Evolutionary conservation across 2,888 invertebrate genomes (phyloP).

Genomic region (Pristionchus arcanus): DNA sequence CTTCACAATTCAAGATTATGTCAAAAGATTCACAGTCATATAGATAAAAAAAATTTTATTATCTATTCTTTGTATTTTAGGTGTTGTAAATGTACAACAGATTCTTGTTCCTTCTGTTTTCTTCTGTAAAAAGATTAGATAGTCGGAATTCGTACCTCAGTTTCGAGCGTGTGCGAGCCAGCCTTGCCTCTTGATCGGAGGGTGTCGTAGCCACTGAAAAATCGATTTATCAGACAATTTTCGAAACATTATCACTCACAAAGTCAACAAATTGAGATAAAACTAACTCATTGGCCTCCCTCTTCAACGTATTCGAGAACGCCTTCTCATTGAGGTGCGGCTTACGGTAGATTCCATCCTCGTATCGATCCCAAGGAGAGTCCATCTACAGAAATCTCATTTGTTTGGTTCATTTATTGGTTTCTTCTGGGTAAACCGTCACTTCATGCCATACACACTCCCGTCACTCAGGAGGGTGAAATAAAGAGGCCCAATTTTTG

Average conservation of each 20-base stretch:
- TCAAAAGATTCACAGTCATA: too few species aligned
- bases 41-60: too few species aligned
- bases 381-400: slow-evolving; percentile 57
- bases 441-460: too few species aligned
- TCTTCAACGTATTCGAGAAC: slow-evolving; percentile 67
- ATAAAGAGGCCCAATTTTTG: too few species aligned
- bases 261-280: background rate
- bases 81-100: too few species aligned
- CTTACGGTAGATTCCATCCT: slow-evolving; percentile 76
- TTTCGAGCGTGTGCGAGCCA: slow-evolving; percentile 63
- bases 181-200: slow-evolving; percentile 44
- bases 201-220: slow-evolving; percentile 43
- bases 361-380: slow-evolving; percentile 71
- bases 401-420: too few species aligned
- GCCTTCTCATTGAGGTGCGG: slow-evolving; percentile 74
- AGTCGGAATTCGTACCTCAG: slow-evolving; percentile 62
- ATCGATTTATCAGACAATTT: too few species aligned
- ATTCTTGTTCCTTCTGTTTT: too few species aligned
- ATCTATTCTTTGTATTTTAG: too few species aligned
- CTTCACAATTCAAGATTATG: background rate
- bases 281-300: slow-evolving; percentile 40
- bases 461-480: background rate
- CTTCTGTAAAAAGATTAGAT: too few species aligned
- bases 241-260: too few species aligned
- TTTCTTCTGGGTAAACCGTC: too few species aligned